These are phyloP conservation scores for Neotoxoptera formosana DNA, from an alignment of 1,140 invertebrate genomes.

Conservation along the genomic window DNA sequence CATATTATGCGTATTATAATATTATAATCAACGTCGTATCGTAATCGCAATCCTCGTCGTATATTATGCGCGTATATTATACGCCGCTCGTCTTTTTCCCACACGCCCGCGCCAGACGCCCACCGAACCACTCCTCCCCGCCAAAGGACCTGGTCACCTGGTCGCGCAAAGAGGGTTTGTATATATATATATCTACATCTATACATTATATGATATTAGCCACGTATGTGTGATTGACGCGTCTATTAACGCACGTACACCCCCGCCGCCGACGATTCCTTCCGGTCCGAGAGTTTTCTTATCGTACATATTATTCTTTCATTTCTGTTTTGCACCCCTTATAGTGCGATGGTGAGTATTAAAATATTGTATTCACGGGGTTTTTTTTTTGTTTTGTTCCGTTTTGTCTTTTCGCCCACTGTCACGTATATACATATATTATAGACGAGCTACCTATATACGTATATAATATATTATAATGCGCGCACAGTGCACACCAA, in stretches of 20 bases:
- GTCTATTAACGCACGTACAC: conserved; percentile 37
- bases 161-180: not conserved
- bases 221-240: conserved; percentile 42
- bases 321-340: not conserved
- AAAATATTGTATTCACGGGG: not conserved
- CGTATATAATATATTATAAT: not conserved
- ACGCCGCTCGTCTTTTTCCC: not conserved
- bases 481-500: not conserved
- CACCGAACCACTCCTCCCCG: not conserved
- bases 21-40: not conserved
- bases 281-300: conserved; percentile 39
- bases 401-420: conserved; percentile 14
- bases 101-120: not conserved
- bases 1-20: not conserved
- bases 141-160: not conserved
- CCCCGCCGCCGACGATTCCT: conserved; percentile 15
- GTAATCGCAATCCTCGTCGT: not conserved
- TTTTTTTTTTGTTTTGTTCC: not conserved
- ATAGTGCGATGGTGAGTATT: not conserved
- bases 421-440: not conserved
- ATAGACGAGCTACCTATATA: not conserved
- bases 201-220: conserved; percentile 21
- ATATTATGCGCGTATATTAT: not conserved
- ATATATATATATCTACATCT: too few species aligned
- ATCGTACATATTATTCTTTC: not conserved